Percentiles rank a stretch among this genome's conserved stretches.
Conservation (phyloP, 2,797 vertebrate genomes). For the Myiothlypis coronata region DNA sequence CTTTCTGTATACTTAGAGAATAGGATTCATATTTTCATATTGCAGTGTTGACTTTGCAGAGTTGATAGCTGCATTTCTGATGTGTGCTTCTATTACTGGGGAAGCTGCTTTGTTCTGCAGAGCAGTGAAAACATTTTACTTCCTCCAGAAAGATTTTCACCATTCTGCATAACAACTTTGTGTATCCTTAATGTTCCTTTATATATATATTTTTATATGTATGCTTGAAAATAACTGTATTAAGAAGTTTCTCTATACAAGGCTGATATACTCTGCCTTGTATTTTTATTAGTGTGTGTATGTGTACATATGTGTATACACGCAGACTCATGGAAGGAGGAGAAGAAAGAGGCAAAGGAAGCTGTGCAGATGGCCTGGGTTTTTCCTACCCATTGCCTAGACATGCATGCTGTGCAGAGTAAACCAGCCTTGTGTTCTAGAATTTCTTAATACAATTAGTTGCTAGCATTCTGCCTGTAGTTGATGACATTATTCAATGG, state of each 20-base stretch:
- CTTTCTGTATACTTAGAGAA: not conserved
- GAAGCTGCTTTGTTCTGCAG: not conserved
- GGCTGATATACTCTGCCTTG: not conserved
- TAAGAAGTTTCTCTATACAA: not conserved
- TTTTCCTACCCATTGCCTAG: not conserved
- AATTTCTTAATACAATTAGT: not conserved
- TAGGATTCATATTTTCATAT: not conserved
- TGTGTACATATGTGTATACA: rapidly evolving
- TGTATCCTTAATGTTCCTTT: not conserved
- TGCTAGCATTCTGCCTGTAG: not conserved
- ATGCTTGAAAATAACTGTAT: not conserved
- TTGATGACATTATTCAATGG: not conserved
- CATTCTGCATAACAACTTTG: not conserved
- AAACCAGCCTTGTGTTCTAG: not conserved
- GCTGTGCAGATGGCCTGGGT: not conserved
- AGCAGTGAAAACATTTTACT: not conserved
- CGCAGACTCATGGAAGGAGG: not conserved
- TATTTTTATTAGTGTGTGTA: not conserved
- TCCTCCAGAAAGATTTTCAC: not conserved
- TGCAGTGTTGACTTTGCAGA: not conserved
- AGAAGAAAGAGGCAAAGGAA: not conserved
- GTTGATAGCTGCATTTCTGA: not conserved
- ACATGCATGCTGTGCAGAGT: not conserved
- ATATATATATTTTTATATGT: not conserved
- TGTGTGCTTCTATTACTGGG: not conserved